These are phyloP conservation scores for Rambutsinella grinnellia DNA, from an alignment of 2,888 invertebrate genomes.

Conservation along the genomic window DNA sequence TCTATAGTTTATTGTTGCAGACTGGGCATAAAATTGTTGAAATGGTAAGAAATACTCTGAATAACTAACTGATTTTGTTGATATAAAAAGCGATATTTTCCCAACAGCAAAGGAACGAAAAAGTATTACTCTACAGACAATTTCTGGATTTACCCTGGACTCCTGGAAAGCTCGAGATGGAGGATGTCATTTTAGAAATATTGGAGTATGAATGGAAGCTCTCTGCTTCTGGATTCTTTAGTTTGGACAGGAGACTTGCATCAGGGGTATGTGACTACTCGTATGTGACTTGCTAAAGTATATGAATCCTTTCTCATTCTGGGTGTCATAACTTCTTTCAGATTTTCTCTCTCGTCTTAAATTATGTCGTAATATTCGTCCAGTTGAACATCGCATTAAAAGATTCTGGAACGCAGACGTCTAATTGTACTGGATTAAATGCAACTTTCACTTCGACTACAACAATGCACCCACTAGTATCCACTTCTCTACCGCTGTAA, in stretches of 20 bases:
- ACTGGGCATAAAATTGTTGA: constrained; percentile 15
- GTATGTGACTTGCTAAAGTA: not conserved
- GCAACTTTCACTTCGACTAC: not conserved
- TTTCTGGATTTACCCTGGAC: constrained; percentile 21
- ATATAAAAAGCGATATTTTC: too few relatives aligned
- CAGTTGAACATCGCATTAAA: constrained; percentile 40
- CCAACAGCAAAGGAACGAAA: constrained; percentile 22
- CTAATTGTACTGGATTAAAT: too few relatives aligned
- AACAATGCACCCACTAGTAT: not conserved
- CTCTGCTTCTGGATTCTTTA: constrained; percentile 29
- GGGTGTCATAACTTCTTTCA: not conserved
- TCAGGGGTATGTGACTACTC: constrained; percentile 27
- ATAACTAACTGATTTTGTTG: constrained; percentile 6
- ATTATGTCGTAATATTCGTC: constrained; percentile 38
- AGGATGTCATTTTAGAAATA: constrained; percentile 30
- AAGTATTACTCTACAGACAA: constrained; percentile 6
- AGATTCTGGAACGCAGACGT: too few relatives aligned
- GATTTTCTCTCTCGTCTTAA: constrained; percentile 36
- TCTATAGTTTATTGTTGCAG: constrained; percentile 16
- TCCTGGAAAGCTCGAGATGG: constrained; percentile 24
- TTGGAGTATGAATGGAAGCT: constrained; percentile 36
- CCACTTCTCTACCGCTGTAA: not conserved
- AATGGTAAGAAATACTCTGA: constrained; percentile 18
- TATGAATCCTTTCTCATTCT: not conserved
- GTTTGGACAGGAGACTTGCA: constrained; percentile 21